Conservation (phyloP, 2,797 vertebrate species). For the Falco biarmicus region DNA sequence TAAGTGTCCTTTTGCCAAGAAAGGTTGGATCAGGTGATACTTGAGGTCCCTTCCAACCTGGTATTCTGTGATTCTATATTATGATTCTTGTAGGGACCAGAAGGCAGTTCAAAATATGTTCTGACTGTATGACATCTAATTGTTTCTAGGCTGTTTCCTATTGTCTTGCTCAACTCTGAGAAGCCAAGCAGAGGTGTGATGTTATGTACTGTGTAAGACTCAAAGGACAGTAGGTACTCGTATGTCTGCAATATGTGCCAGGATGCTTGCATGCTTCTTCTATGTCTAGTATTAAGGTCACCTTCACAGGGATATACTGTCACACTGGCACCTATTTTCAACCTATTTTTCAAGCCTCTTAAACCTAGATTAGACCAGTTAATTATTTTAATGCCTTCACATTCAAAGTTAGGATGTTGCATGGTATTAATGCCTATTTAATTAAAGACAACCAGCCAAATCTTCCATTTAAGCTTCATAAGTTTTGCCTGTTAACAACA, state of each 20-base stretch:
- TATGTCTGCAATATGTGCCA: background rate
- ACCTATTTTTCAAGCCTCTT: conserved; percentile 60
- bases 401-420: conserved; percentile 38
- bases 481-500: conserved; percentile 65
- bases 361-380: conserved; percentile 60
- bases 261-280: background rate
- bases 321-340: conserved; percentile 25
- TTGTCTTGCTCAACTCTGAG: background rate
- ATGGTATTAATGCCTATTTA: conserved; percentile 58
- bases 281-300: conserved; percentile 18
- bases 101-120: background rate
- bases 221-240: background rate
- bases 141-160: background rate
- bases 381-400: conserved; percentile 69
- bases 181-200: background rate
- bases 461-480: conserved; percentile 60
- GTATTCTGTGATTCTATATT: background rate
- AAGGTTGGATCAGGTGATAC: background rate
- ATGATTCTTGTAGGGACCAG: background rate
- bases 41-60: background rate
- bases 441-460: conserved; percentile 68
- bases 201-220: no score
- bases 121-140: background rate
- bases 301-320: conserved; percentile 39
- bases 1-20: background rate